These are phyloP conservation scores for Desoria tigrina DNA, from an alignment of 2,888 invertebrate genomes.

Conservation along the genomic window DNA sequence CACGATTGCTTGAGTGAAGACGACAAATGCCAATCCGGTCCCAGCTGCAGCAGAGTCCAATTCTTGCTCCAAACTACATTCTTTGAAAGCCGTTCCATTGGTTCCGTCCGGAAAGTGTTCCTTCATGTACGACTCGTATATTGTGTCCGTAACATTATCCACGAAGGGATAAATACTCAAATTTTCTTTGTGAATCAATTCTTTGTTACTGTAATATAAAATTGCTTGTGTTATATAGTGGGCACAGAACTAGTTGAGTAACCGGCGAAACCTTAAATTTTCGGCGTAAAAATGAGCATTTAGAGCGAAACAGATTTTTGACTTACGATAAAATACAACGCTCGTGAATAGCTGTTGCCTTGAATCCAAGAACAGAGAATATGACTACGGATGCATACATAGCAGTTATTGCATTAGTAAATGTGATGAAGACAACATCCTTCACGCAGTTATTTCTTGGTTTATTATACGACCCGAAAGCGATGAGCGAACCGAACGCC, in stretches of 20 bases:
- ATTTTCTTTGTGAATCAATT: constrained; percentile 56
- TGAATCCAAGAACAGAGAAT: constrained; percentile 92
- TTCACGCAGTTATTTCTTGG: constrained; percentile 92
- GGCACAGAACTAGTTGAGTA: too few species aligned
- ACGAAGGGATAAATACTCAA: constrained; percentile 56
- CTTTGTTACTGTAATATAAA: constrained; percentile 60
- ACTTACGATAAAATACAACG: constrained; percentile 75
- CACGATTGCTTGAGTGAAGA: constrained; percentile 95
- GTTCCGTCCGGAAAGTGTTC: constrained; percentile 30
- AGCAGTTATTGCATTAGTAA: constrained; percentile 90
- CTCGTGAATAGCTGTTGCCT: constrained; percentile 86
- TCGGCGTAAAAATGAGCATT: too few species aligned
- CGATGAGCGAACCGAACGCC: constrained; percentile 92
- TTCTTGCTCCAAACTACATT: constrained; percentile 72
- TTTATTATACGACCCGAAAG: constrained; percentile 93
- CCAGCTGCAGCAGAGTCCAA: constrained; percentile 91
- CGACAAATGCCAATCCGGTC: constrained; percentile 92
- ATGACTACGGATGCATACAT: constrained; percentile 93
- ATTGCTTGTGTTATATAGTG: too few species aligned
- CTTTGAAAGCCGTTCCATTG: constrained; percentile 58
- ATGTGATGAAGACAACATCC: constrained; percentile 84
- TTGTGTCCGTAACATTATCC: constrained; percentile 61
- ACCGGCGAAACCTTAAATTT: too few species aligned
- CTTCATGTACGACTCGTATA: constrained; percentile 57
- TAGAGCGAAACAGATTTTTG: too few species aligned